Evolutionary conservation across 1,140 invertebrate genomes (phyloP).

Genomic region (Frieseomelitta varia): DNA sequence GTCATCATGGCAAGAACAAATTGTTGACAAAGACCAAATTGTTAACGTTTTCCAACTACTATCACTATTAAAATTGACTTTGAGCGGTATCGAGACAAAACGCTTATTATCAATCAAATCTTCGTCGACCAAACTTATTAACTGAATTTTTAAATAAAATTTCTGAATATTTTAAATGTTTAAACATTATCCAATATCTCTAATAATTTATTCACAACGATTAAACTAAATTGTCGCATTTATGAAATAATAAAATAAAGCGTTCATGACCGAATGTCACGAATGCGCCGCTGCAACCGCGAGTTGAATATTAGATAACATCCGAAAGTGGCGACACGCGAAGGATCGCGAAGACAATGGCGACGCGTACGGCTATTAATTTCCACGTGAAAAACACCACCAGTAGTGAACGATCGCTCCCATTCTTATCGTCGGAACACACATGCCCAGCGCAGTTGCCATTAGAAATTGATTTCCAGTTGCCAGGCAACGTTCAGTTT

Average conservation of each 20-base stretch:
- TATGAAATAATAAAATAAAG: background rate
- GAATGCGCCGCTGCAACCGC: background rate
- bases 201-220: too few species aligned
- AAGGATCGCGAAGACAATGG: background rate
- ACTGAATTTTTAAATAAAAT: too few species aligned
- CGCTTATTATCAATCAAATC: too few species aligned
- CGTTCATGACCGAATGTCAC: background rate
- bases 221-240: background rate
- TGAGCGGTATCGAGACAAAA: too few species aligned
- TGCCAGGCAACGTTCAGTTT: constrained; percentile 71
- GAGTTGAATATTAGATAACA: constrained; percentile 21
- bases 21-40: too few species aligned
- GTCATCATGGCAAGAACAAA: too few species aligned
- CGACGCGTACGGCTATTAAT: constrained; percentile 19
- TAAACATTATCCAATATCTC: too few species aligned
- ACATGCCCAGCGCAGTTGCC: constrained; percentile 50
- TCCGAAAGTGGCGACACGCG: background rate
- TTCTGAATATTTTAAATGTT: too few species aligned
- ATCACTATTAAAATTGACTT: too few species aligned
- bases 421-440: constrained; percentile 51
- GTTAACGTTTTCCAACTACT: too few species aligned
- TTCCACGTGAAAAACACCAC: background rate
- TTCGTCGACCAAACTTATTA: too few species aligned
- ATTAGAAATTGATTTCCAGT: constrained; percentile 74
- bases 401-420: constrained; percentile 40